Base-by-base conservation (phyloP, 2,113 vertebrate genomes). In the Crotalus viridis region DNA sequence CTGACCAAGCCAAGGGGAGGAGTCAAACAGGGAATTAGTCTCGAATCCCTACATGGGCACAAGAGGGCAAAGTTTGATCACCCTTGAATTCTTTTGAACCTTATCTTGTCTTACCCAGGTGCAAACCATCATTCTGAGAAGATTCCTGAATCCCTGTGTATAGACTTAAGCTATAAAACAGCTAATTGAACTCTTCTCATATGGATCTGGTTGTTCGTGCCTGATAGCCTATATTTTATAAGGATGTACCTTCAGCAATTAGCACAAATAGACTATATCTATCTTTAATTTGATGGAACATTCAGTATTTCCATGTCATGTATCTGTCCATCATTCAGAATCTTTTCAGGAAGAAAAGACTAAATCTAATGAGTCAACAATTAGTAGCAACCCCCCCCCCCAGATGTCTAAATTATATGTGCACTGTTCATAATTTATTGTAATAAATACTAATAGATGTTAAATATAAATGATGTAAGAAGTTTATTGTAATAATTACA, bases 381-480 rank as follows among this genome's bases (percentile, higher is more conserved):
- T 81, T 87, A 33, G 4, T 26, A 39, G 10, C 6, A 52, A 5
- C 48, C 48, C 48, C 48, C 48, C 48, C 48, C 15, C 55, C 55
- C 17, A 93, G 57, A 33, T 4, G 39, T 17, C 10, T 51, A 64
- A 89, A 43, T 48, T 88, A 15, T 43, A 13, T 43, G 39, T 64
- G 26, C 10, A 1, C 8, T 33, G 19, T 39, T 94, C 86, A 52
- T 88, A 91, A 52, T 64, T 90, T 90, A 54, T 93, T 94, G n/a
- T 64, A 43, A 69, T 43, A 33, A 26, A 88, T 46, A 10, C 51
- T 86, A 89, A 69, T 93, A 52, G 46, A 89, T 28, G 6, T 43
- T 89, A 22, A 51, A 69, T 81, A 43, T 24, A 64, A 90, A 87
- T 4, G 17, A 56, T 26, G 92, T 52, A 88, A 56, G 85, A 46